Evolutionary conservation across 2,113 vertebrate species (phyloP).

Genomic region (Phrynosoma blainvillii): DNA sequence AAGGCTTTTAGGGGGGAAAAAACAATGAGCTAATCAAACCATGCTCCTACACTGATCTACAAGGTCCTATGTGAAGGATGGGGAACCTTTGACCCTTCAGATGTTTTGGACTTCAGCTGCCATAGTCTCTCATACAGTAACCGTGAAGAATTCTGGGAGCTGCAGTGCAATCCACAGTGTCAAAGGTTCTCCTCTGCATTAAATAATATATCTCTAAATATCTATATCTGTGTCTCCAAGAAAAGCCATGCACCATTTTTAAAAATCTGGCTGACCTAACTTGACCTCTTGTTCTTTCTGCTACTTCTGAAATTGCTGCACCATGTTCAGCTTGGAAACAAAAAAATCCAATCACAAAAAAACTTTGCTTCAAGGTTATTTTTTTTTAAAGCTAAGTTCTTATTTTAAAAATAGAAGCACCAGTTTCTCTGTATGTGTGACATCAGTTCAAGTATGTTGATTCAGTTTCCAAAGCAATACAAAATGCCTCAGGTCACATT

Average conservation of each 20-base stretch:
- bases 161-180: background rate
- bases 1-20: background rate
- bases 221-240: background rate
- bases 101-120: background rate
- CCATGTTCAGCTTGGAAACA: conserved; percentile 61
- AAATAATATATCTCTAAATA: background rate
- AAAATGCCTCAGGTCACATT: conserved; percentile 69
- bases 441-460: conserved; percentile 64
- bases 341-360: conserved; percentile 53
- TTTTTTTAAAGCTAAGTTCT: conserved; percentile 62
- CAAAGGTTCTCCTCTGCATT: background rate
- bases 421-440: conserved; percentile 9
- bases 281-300: conserved; percentile 59
- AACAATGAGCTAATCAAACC: background rate
- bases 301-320: conserved; percentile 59
- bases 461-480: conserved; percentile 68
- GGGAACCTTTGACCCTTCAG: background rate
- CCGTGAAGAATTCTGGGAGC: background rate
- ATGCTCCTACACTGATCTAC: background rate
- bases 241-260: conserved; percentile 42
- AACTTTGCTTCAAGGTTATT: conserved; percentile 54
- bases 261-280: conserved; percentile 32
- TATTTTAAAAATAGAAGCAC: conserved; percentile 64
- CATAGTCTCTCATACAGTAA: background rate
- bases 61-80: background rate